A percentile compares a stretch with the other conserved stretches of the same genome.
Conservation (phyloP, 2,888 invertebrate species). For the Athalia rosae region DNA sequence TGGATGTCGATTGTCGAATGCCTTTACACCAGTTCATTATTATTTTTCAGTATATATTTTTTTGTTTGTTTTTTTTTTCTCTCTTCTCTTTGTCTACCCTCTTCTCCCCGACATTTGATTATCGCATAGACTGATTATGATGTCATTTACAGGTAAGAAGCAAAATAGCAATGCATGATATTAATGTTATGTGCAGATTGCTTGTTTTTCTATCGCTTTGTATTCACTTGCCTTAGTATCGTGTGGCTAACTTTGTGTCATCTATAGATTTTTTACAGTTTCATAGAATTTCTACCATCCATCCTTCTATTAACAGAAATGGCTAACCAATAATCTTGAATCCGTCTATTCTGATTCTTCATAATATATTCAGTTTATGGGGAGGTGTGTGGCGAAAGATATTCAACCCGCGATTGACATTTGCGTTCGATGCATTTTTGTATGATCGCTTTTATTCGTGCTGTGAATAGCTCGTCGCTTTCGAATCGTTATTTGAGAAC, state of each 20-base stretch:
- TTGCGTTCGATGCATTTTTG: no score
- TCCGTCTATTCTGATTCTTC: background rate
- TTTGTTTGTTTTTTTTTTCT: background rate
- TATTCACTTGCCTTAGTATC: background rate
- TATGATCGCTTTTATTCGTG: no score
- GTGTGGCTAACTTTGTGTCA: background rate
- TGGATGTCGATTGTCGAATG: conserved; percentile 15
- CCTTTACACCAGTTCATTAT: conserved; percentile 15
- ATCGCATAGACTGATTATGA: background rate
- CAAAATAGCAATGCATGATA: background rate
- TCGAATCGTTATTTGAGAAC: no score
- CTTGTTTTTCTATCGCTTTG: conserved; percentile 15
- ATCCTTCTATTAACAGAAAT: no score
- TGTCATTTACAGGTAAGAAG: conserved; percentile 25
- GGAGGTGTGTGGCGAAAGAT: conserved; percentile 35
- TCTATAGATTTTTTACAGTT: no score
- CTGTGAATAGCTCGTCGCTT: no score
- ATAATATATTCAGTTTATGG: background rate
- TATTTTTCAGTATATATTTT: background rate
- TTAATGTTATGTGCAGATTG: conserved; percentile 14
- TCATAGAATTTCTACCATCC: no score
- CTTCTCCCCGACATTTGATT: no score
- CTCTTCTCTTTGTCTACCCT: no score
- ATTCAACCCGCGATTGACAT: no score
- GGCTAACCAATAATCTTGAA: background rate